Conservation (phyloP, 2,797 vertebrate species). For the Glossophaga mutica region DNA sequence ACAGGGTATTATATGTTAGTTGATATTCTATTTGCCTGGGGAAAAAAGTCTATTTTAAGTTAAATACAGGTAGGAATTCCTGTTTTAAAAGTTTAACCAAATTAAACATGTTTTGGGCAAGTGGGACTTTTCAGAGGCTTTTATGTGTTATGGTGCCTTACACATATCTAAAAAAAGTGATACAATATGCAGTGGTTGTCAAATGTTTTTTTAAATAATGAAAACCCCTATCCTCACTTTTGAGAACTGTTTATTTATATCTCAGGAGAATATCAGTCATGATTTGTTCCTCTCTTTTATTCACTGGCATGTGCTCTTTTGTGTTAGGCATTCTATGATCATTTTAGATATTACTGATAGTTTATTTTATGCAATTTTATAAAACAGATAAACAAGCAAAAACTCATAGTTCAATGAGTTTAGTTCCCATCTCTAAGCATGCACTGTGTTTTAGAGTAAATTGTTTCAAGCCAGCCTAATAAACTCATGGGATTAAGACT, state of each 20-base stretch:
- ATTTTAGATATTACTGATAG: neutral
- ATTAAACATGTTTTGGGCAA: neutral
- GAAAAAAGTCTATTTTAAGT: neutral
- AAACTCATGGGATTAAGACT: conserved; percentile 29
- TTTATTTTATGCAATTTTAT: conserved; percentile 30
- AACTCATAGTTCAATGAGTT: neutral
- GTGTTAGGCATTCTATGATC: conserved; percentile 18
- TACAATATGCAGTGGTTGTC: neutral
- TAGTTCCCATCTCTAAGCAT: neutral
- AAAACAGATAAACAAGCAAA: conserved; percentile 12
- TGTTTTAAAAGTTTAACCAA: neutral
- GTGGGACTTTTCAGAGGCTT: neutral
- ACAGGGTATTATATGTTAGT: neutral
- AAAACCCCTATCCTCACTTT: neutral
- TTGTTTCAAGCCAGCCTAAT: conserved; percentile 33
- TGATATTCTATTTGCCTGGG: neutral
- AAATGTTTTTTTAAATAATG: neutral
- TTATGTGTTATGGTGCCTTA: neutral
- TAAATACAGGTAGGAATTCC: neutral
- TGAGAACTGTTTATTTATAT: conserved; percentile 39
- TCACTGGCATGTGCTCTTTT: neutral
- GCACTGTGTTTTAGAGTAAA: conserved; percentile 32
- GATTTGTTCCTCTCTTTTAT: neutral
- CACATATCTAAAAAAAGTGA: neutral
- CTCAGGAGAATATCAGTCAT: neutral